A percentile compares a stretch with the other conserved stretches of the same genome.
Conservation (phyloP, 2,797 vertebrate genomes). For the Amniataba percoides region DNA sequence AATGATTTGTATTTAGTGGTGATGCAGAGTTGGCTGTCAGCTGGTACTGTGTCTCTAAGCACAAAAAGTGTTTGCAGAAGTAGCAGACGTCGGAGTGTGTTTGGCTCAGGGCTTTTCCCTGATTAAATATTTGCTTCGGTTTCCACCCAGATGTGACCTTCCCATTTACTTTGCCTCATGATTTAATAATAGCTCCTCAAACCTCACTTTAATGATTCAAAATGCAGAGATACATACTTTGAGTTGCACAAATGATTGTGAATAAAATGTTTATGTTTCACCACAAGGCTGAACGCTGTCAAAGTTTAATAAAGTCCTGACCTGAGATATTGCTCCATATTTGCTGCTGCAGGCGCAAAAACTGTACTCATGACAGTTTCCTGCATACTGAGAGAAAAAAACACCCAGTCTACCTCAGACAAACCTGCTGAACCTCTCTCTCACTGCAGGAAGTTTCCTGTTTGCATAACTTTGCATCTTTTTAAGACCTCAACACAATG, state of each 20-base stretch:
- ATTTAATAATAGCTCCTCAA: neutral
- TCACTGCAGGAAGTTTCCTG: constrained; percentile 12
- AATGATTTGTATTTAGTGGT: constrained; percentile 9
- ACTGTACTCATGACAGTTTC: neutral
- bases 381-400: neutral
- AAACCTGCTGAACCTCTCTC: neutral
- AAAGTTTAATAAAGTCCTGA: neutral
- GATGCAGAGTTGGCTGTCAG: neutral
- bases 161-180: constrained; percentile 3
- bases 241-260: neutral
- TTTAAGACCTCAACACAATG: neutral
- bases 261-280: neutral
- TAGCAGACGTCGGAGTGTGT: neutral
- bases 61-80: constrained; percentile 32
- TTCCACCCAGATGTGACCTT: constrained; percentile 26
- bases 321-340: neutral
- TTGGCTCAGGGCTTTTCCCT: neutral
- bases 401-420: neutral
- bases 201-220: neutral
- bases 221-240: neutral
- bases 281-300: neutral
- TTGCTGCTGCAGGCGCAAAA: neutral
- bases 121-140: constrained; percentile 59
- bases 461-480: constrained; percentile 67
- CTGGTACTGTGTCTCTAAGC: neutral